phyloP scores from a whole-genome alignment of 2,797 vertebrate genomes.

The Pantherophis alleghaniensis region DNA sequence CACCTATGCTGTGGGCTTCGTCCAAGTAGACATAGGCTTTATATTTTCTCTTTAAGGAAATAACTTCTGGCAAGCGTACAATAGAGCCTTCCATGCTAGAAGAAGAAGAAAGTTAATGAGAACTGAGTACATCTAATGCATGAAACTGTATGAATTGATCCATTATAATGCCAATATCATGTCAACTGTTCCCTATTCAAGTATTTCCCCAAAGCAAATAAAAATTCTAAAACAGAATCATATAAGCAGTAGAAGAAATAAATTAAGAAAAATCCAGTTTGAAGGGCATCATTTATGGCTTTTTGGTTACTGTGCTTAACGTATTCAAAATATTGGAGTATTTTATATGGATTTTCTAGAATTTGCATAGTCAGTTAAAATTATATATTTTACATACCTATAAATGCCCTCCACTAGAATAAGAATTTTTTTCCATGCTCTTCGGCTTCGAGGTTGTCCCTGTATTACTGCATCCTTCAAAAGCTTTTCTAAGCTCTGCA shows the following conservation, averaged over 20 bases:
- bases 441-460: slow-evolving; percentile 85
- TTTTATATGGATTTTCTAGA: neutral
- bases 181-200: neutral
- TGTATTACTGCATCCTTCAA: slow-evolving; percentile 84
- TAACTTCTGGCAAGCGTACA: slow-evolving; percentile 85
- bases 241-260: neutral
- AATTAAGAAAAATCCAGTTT: neutral
- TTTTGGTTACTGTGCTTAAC: neutral
- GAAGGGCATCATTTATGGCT: neutral
- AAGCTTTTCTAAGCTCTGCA: slow-evolving; percentile 84
- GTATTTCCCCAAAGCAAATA: neutral
- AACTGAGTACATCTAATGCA: neutral
- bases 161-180: neutral
- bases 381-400: slow-evolving; percentile 76
- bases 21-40: slow-evolving; percentile 92
- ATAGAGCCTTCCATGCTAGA: slow-evolving; percentile 95
- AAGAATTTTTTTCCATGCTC: slow-evolving; percentile 94
- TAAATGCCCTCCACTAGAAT: slow-evolving; percentile 95
- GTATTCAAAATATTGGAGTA: neutral
- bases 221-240: neutral
- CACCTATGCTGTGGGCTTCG: slow-evolving; percentile 93
- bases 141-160: neutral
- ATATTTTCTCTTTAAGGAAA: slow-evolving; percentile 92
- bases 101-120: slow-evolving; percentile 21
- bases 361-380: neutral